These are phyloP conservation scores for Drosophila quasianomalipes DNA, from an alignment of 2,888 invertebrate species.

Conservation along the genomic window DNA sequence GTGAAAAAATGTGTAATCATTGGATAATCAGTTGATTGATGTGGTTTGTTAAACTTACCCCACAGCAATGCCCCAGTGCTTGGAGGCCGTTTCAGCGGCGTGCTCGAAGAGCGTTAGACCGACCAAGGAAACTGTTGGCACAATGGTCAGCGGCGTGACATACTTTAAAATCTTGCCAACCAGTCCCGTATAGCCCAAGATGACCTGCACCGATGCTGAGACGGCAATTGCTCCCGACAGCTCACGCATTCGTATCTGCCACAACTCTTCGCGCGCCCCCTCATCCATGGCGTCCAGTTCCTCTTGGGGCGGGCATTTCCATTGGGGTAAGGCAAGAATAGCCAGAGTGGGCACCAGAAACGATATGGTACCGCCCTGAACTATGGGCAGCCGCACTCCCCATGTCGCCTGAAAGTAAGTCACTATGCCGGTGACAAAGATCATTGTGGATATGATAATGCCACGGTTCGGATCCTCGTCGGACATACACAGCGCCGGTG, in stretches of 20 bases:
- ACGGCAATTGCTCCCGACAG: slow-evolving; percentile 94
- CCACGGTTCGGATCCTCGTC: slow-evolving; percentile 91
- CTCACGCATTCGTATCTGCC: slow-evolving; percentile 92
- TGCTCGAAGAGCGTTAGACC: slow-evolving; percentile 93
- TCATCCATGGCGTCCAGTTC: slow-evolving; percentile 87
- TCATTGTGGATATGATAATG: slow-evolving; percentile 93
- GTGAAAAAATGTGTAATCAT: slow-evolving; percentile 65
- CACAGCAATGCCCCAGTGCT: slow-evolving; percentile 93
- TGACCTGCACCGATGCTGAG: slow-evolving; percentile 91
- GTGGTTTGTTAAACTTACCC: slow-evolving; percentile 87
- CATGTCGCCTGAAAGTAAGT: slow-evolving; percentile 91
- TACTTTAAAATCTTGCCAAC: slow-evolving; percentile 91
- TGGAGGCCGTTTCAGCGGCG: slow-evolving; percentile 92
- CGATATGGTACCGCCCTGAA: slow-evolving; percentile 92
- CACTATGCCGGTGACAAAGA: slow-evolving; percentile 92
- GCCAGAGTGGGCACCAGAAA: slow-evolving; percentile 92
- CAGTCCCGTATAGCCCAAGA: slow-evolving; percentile 90
- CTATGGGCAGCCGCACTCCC: slow-evolving; percentile 91
- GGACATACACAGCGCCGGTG: slow-evolving; percentile 92
- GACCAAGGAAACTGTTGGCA: slow-evolving; percentile 93
- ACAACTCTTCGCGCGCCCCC: slow-evolving; percentile 87
- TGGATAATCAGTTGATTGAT: too few relatives aligned
- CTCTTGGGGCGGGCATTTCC: slow-evolving; percentile 89
- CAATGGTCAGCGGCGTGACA: slow-evolving; percentile 93
- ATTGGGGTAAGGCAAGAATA: slow-evolving; percentile 89